Evolutionary conservation across 2,888 invertebrate genomes (phyloP).

Genomic region (Rhimphoctona megacephalus): DNA sequence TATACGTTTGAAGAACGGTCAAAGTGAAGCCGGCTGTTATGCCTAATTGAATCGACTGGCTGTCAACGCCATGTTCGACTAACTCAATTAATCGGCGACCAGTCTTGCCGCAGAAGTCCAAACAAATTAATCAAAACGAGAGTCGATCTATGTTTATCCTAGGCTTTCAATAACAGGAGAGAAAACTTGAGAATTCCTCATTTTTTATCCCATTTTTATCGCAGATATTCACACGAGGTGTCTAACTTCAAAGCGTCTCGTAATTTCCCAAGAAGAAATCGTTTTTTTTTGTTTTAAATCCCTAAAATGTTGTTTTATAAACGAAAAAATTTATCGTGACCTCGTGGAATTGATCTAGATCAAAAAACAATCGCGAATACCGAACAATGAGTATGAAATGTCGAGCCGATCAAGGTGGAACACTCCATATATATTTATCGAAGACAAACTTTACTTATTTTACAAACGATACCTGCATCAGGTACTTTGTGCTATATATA

Average conservation of each 20-base stretch:
- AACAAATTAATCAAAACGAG: constrained; percentile 65
- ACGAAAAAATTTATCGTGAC: not conserved
- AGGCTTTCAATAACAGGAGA: constrained; percentile 23
- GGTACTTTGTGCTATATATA: constrained; percentile 12
- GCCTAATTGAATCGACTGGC: constrained; percentile 62
- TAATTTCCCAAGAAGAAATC: not conserved
- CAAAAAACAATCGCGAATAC: not conserved
- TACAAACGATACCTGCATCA: constrained; percentile 22
- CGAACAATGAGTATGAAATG: not conserved
- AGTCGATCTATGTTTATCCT: constrained; percentile 21
- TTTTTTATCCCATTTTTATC: constrained; percentile 23
- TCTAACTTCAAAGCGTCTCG: not conserved
- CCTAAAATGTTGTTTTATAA: not conserved
- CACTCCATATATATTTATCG: not conserved
- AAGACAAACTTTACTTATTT: not conserved
- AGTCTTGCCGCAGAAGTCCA: constrained; percentile 51
- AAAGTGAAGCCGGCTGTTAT: constrained; percentile 59
- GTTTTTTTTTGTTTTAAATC: not conserved
- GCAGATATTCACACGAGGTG: not conserved
- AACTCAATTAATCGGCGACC: constrained; percentile 66
- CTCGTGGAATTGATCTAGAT: not conserved
- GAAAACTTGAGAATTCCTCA: constrained; percentile 45
- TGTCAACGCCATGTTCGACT: constrained; percentile 60
- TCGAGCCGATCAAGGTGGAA: not conserved
- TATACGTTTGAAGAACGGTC: constrained; percentile 14